Base-by-base conservation (phyloP, 1,140 invertebrate species). In the Vollenhovia emeryi region DNA sequence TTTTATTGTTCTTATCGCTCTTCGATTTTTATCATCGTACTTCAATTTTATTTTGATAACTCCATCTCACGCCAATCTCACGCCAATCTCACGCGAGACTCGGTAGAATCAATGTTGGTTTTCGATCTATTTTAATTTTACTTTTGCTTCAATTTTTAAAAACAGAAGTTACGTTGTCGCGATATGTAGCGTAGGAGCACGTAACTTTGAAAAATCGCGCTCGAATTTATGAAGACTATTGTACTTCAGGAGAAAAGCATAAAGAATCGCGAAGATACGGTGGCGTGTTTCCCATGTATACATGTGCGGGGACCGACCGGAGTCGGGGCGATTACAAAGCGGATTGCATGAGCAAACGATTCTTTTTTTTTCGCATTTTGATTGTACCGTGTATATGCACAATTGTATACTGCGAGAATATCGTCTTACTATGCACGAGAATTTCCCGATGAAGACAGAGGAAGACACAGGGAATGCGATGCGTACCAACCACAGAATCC, bases 301-400 rank as follows among this genome's bases (percentile, higher is more conserved):
- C 36, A 57, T 5, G n/a, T n/a, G 13, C 50, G 50, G 27, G 27
- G 24, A 71, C 78, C 76, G 33, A 69, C 30, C 15, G 24, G n/a
- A 80, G 66, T 82, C 24, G 62, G 6, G 43, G 11, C 66, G 24
- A 45, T 11, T 82, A 57, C 52, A 79, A 52, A 62, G 43, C 30
- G 48, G 21, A 79, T 71, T 18, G 78, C 48, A 80, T 57, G 78
- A 80, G 64, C 64, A 45, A 55, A 55, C 36, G 36, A 68, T 66
- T 68, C 60, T 68, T 57, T 80, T 80, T 68, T 64, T 68, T 79
- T 68, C 15, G n/a, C 45, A 18, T 68, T 80, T 57, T 80, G 48
- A 79, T 69, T 71, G 78, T 33, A 24, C 64, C 24, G 78, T 36
- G 18, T 71, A 24, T 71, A 69, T 80, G 64, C 50, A 80, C 78